Conservation (phyloP, 2,113 vertebrate genomes). For the Haemorhous mexicanus region DNA sequence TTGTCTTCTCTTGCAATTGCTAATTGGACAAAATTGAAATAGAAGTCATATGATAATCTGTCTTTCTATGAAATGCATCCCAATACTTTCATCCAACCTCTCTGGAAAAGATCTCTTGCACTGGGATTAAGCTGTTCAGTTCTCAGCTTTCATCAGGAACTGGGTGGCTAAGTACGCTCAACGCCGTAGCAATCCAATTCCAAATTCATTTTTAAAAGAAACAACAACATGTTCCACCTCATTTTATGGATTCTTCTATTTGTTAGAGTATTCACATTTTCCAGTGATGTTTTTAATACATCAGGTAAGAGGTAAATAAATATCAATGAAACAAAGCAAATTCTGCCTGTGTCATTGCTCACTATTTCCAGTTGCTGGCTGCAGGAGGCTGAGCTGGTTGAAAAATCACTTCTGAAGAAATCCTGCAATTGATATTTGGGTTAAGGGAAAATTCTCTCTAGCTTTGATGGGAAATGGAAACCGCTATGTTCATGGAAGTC, state of each 20-base stretch:
- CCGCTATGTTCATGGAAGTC: neutral
- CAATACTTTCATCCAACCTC: neutral
- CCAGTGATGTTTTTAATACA: neutral
- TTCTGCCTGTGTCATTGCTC: neutral
- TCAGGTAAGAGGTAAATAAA: neutral
- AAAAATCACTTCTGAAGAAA: neutral
- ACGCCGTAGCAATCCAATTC: neutral
- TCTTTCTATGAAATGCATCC: neutral
- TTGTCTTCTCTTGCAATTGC: neutral
- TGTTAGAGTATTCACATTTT: neutral
- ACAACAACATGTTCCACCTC: neutral
- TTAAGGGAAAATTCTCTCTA: neutral
- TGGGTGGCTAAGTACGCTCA: neutral
- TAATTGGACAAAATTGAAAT: neutral
- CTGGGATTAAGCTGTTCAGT: neutral
- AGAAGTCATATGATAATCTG: neutral
- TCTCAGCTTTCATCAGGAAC: neutral
- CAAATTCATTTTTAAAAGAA: neutral
- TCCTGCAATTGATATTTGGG: neutral
- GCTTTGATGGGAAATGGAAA: neutral
- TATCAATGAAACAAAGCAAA: neutral
- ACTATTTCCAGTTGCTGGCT: neutral
- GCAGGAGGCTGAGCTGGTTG: neutral
- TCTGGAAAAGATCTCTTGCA: neutral
- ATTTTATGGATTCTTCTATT: neutral